phyloP scores from a whole-genome alignment of 2,113 vertebrate genomes.

The Heloderma charlesbogerti region DNA sequence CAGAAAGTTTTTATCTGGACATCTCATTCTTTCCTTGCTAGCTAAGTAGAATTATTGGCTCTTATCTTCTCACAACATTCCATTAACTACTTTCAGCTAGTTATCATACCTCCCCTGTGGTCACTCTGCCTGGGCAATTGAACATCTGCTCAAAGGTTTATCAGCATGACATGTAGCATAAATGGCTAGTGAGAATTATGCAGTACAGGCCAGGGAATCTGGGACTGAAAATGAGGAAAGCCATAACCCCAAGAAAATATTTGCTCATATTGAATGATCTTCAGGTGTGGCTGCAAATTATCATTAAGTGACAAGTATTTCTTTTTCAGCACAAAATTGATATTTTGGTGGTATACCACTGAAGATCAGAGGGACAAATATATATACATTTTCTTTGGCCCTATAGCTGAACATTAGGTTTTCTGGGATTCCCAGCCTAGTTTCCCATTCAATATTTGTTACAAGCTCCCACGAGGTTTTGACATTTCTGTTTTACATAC shows the following conservation, averaged over 20 bases:
- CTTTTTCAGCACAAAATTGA: neutral
- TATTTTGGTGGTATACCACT: neutral
- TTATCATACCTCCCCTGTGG: conserved; percentile 57
- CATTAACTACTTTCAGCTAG: conserved; percentile 63
- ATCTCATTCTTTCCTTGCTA: conserved; percentile 58
- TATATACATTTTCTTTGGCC: conserved; percentile 8
- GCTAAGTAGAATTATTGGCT: conserved; percentile 59
- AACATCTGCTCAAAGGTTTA: conserved; percentile 72
- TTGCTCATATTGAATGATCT: neutral
- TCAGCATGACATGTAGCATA: conserved; percentile 46
- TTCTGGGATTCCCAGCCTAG: conserved; percentile 31
- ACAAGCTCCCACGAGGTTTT: conserved; percentile 57
- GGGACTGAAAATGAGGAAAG: neutral
- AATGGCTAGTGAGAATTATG: conserved; percentile 26
- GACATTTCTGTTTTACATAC: conserved; percentile 70
- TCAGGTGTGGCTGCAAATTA: neutral
- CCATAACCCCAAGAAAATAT: neutral
- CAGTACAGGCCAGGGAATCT: neutral
- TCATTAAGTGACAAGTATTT: neutral
- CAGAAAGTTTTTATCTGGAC: neutral
- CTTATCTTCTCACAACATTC: conserved; percentile 49
- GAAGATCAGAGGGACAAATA: neutral
- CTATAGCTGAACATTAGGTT: conserved; percentile 36
- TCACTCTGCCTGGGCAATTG: conserved; percentile 68
- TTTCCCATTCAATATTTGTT: conserved; percentile 62